These are phyloP conservation scores for Peromyscus melanophrys DNA, from an alignment of 2,797 vertebrate genomes.

Conservation along the genomic window DNA sequence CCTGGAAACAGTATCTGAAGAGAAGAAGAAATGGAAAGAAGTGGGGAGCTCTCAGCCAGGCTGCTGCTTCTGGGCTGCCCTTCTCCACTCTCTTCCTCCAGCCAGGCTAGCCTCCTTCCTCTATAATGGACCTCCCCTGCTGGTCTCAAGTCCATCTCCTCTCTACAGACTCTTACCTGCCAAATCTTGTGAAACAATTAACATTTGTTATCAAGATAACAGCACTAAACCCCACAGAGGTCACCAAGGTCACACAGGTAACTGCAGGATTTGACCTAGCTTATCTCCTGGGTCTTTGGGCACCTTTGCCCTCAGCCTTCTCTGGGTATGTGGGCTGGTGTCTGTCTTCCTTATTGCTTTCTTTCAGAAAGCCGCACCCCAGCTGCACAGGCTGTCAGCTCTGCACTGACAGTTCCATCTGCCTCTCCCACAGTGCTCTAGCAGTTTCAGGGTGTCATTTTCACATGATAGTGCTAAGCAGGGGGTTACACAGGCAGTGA, in stretches of 20 bases:
- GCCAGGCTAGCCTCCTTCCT: neutral
- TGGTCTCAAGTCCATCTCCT: neutral
- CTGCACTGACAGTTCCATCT: neutral
- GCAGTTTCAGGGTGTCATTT: neutral
- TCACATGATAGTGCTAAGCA: neutral
- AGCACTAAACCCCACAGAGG: constrained; percentile 17
- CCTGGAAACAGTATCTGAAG: neutral
- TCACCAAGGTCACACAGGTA: neutral
- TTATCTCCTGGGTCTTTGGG: neutral
- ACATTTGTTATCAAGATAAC: constrained; percentile 12
- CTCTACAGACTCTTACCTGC: neutral
- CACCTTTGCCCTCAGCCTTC: neutral
- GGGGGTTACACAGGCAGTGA: neutral
- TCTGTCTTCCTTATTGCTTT: neutral
- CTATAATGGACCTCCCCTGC: neutral
- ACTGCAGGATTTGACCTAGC: neutral
- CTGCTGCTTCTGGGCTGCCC: neutral
- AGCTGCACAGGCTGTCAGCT: neutral
- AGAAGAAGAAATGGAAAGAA: neutral
- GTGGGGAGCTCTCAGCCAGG: neutral
- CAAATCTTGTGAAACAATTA: neutral
- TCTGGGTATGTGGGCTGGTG: neutral
- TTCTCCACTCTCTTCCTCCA: neutral
- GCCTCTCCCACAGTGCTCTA: neutral
- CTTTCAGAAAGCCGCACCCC: neutral